Conservation (phyloP, 1,140 invertebrate genomes). For the Brachionus calyciflorus region DNA sequence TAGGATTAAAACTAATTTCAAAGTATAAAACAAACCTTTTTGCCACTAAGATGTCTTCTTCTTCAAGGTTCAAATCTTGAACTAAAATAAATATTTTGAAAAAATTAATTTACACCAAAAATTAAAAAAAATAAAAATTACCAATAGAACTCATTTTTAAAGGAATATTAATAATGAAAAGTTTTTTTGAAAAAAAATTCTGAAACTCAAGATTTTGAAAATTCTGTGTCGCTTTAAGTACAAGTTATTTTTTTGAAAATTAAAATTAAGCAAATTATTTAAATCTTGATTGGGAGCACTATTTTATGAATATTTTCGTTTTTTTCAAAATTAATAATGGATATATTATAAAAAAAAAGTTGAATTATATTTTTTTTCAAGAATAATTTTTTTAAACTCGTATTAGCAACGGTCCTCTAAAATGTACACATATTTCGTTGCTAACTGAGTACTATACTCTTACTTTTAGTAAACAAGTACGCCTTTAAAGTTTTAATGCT, state of each 20-base stretch:
- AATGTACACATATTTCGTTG: no score
- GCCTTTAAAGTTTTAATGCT: no score
- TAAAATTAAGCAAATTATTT: slow-evolving; percentile 4
- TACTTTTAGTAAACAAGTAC: no score
- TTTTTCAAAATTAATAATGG: slow-evolving; percentile 1
- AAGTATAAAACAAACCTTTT: slow-evolving; percentile 34
- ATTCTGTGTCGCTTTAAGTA: no score
- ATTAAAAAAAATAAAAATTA: not conserved
- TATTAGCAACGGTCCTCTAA: slow-evolving; percentile 8
- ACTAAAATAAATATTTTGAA: not conserved
- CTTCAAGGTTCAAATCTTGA: slow-evolving; percentile 35
- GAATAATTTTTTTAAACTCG: slow-evolving; percentile 19
- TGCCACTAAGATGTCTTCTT: slow-evolving; percentile 29
- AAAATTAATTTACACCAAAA: not conserved
- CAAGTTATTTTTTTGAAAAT: no score
- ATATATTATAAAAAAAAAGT: no score
- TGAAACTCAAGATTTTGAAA: no score
- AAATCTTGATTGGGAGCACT: not conserved
- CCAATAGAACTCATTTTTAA: slow-evolving; percentile 32
- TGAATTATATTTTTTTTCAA: no score
- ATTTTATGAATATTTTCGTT: slow-evolving; percentile 13
- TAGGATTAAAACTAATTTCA: not conserved
- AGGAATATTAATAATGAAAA: no score
- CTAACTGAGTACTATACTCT: no score
- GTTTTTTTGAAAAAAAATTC: no score